phyloP scores from a whole-genome alignment of 2,888 invertebrate species.

The Tinea pellionella region DNA sequence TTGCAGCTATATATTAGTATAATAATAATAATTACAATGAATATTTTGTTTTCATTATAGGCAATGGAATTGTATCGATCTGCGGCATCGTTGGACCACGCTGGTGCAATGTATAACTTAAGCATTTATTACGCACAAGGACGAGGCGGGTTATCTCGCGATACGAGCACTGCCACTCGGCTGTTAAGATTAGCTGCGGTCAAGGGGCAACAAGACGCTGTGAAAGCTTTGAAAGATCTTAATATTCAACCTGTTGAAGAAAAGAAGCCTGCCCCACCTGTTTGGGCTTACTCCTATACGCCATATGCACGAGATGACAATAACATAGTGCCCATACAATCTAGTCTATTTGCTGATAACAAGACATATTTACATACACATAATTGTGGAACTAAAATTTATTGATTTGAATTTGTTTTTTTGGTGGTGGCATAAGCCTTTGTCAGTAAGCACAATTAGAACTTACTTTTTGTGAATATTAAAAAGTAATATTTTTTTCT shows the following conservation, averaged over 20 bases:
- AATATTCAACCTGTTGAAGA: slow-evolving; percentile 29
- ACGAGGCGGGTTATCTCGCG: slow-evolving; percentile 65
- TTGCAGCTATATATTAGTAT: too few species aligned
- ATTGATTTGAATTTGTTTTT: slow-evolving; percentile 18
- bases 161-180: slow-evolving; percentile 59
- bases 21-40: too few species aligned
- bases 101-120: slow-evolving; percentile 76
- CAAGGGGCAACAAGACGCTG: slow-evolving; percentile 70
- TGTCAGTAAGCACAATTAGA: background rate
- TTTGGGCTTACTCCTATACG: slow-evolving; percentile 26
- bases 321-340: slow-evolving; percentile 37
- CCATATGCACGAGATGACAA: slow-evolving; percentile 26
- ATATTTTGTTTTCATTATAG: slow-evolving; percentile 51
- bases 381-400: slow-evolving; percentile 31
- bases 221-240: slow-evolving; percentile 54
- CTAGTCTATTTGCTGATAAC: slow-evolving; percentile 46
- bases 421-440: background rate
- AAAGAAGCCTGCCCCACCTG: slow-evolving; percentile 20
- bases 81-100: slow-evolving; percentile 73
- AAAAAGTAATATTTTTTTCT: too few species aligned
- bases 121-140: slow-evolving; percentile 76
- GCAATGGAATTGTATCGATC: slow-evolving; percentile 74
- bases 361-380: slow-evolving; percentile 12
- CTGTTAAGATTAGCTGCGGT: slow-evolving; percentile 68
- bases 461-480: background rate